Percentiles rank a stretch among this genome's conserved stretches.
Conservation (phyloP, 92 coral and sea anemone genomes). For the Zoanthus gigantus region DNA sequence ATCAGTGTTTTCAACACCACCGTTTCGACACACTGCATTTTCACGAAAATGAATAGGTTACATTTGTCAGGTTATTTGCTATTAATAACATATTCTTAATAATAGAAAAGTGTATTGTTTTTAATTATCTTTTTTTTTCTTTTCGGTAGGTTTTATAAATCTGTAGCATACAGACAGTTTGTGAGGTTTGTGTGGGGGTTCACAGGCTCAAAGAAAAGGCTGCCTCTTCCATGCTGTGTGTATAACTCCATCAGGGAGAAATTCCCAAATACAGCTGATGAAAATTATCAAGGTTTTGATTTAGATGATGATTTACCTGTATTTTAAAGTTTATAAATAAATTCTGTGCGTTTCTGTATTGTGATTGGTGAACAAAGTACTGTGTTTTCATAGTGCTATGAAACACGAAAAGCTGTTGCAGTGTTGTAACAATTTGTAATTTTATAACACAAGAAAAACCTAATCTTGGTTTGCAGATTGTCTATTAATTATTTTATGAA, state of each 20-base stretch:
- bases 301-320: slow-evolving; percentile 12
- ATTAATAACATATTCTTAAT: neutral
- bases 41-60: neutral
- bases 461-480: slow-evolving; percentile 3
- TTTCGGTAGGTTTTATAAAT: slow-evolving; percentile 59
- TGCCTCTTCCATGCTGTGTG: neutral
- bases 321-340: slow-evolving; percentile 14
- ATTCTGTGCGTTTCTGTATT: slow-evolving; percentile 8
- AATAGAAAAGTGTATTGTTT: slow-evolving; percentile 9
- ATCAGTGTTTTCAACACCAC: neutral
- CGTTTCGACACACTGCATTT: neutral
- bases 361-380: slow-evolving; percentile 21
- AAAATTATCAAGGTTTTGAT: slow-evolving; percentile 26
- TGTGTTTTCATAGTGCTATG: slow-evolving; percentile 20
- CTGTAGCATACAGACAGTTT: slow-evolving; percentile 76
- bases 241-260: neutral
- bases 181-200: slow-evolving; percentile 66
- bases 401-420: slow-evolving; percentile 18
- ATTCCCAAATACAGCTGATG: slow-evolving; percentile 14
- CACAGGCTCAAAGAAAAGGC: slow-evolving; percentile 46
- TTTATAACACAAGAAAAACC: slow-evolving; percentile 6
- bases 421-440: slow-evolving; percentile 13
- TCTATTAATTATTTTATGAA: slow-evolving; percentile 6
- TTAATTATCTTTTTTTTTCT: neutral
- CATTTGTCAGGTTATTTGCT: neutral